Evolutionary conservation across 2,113 vertebrate genomes (phyloP).

Genomic region (Vicugna pacos): DNA sequence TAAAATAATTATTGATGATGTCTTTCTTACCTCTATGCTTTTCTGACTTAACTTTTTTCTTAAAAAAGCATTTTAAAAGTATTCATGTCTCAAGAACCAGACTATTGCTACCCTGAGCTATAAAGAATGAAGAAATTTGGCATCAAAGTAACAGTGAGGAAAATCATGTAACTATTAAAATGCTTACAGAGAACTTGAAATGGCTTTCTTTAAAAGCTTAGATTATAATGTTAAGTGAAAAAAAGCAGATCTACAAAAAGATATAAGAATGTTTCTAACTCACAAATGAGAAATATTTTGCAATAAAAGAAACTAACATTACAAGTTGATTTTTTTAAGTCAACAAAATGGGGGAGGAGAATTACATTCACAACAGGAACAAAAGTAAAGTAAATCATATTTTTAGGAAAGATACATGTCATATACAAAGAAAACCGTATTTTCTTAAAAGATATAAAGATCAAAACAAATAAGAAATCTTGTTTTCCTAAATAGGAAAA

Average conservation of each 20-base stretch:
- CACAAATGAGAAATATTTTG: conserved; percentile 1
- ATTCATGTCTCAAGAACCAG: conserved; percentile 2
- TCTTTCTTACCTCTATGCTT: background rate
- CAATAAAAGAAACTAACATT: background rate
- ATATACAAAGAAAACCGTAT: background rate
- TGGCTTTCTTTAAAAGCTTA: conserved; percentile 20
- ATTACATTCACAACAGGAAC: background rate
- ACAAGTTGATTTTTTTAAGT: background rate
- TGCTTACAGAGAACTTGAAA: background rate
- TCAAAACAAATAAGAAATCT: background rate
- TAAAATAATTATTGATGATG: background rate
- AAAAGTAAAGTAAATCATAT: conserved; percentile 19
- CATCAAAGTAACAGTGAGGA: background rate
- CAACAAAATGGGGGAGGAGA: conserved; percentile 10
- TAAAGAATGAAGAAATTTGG: conserved; percentile 23
- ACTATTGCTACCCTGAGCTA: background rate
- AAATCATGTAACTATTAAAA: conserved; percentile 8
- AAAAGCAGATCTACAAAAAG: background rate
- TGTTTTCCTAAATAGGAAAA: background rate
- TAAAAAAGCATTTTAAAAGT: conserved; percentile 33
- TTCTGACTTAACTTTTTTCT: background rate
- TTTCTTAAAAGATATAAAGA: background rate
- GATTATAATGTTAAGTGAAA: background rate
- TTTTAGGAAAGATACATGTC: background rate
- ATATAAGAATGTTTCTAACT: background rate